A percentile compares a stretch with the other conserved stretches of the same genome.
These are phyloP conservation scores for Rhabditophanes sp. DNA, from an alignment of 2,888 invertebrate species.

Conservation along the genomic window DNA sequence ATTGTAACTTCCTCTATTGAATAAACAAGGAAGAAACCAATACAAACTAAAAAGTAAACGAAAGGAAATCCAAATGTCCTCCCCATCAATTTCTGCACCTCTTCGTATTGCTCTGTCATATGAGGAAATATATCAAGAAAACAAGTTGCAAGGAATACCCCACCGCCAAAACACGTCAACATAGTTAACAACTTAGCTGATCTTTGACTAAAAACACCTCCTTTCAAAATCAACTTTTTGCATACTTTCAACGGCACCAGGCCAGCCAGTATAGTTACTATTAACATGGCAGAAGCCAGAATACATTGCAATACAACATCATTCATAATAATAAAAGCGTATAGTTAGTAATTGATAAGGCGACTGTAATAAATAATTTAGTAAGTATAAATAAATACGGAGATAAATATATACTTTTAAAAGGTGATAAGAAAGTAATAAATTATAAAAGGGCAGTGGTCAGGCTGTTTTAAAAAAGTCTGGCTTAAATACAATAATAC, in stretches of 20 bases:
- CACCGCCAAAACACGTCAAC: conserved; percentile 40
- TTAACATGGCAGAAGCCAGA: conserved; percentile 25
- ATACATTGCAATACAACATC: conserved; percentile 16
- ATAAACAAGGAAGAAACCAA: conserved; percentile 39
- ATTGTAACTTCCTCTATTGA: conserved; percentile 33
- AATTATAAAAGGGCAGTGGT: too few relatives aligned
- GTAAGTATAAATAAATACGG: too few relatives aligned
- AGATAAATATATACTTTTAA: too few relatives aligned
- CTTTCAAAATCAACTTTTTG: too few relatives aligned
- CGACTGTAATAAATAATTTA: too few relatives aligned
- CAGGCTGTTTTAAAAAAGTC: too few relatives aligned
- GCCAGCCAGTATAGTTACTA: conserved; percentile 28
- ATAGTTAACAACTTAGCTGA: too few relatives aligned
- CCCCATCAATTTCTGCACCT: conserved; percentile 7
- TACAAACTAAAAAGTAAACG: conserved; percentile 31
- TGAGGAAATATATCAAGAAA: conserved; percentile 41
- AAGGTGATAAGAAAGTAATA: too few relatives aligned
- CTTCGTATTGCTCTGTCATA: too few relatives aligned
- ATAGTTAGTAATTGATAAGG: too few relatives aligned
- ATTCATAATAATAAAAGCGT: conserved; percentile 7
- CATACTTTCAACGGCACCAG: conserved; percentile 23
- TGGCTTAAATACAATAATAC: too few relatives aligned
- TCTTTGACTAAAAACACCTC: too few relatives aligned
- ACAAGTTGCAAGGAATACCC: conserved; percentile 41
- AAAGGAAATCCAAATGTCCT: conserved; percentile 22